phyloP scores from a whole-genome alignment of 2,888 invertebrate genomes.

The Drosophila maculinotata region DNA sequence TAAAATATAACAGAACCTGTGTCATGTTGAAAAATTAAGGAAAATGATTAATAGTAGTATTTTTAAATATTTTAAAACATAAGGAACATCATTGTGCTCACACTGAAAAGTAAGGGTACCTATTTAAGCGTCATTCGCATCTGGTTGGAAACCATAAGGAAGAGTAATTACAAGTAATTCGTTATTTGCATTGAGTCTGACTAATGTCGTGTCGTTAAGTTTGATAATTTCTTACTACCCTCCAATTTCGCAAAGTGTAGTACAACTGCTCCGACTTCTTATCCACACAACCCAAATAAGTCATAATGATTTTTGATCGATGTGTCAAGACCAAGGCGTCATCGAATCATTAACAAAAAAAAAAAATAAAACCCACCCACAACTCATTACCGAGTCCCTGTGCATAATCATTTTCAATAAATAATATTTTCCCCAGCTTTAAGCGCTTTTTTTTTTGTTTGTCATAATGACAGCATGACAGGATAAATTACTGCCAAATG shows the following conservation, averaged over 20 bases:
- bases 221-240: too few relatives aligned
- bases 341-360: conserved; percentile 73
- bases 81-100: too few relatives aligned
- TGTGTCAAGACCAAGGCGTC: conserved; percentile 78
- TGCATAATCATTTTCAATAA: conserved; percentile 79
- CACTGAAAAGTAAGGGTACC: too few relatives aligned
- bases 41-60: too few relatives aligned
- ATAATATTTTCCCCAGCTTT: conserved; percentile 64
- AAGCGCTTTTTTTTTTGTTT: conserved; percentile 67
- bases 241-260: conserved; percentile 48
- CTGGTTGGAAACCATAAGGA: too few relatives aligned
- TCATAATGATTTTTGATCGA: conserved; percentile 84
- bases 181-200: too few relatives aligned
- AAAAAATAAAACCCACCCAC: conserved; percentile 22
- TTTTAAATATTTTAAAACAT: too few relatives aligned
- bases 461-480: conserved; percentile 85
- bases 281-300: conserved; percentile 57
- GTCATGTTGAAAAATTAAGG: too few relatives aligned
- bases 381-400: conserved; percentile 30
- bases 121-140: too few relatives aligned
- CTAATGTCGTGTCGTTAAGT: too few relatives aligned
- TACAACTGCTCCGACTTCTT: conserved; percentile 11
- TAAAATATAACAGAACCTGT: too few relatives aligned
- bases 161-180: too few relatives aligned
- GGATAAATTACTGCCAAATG: conserved; percentile 85